phyloP scores from a whole-genome alignment of 1,140 invertebrate species.

The Drosophila athabasca region DNA sequence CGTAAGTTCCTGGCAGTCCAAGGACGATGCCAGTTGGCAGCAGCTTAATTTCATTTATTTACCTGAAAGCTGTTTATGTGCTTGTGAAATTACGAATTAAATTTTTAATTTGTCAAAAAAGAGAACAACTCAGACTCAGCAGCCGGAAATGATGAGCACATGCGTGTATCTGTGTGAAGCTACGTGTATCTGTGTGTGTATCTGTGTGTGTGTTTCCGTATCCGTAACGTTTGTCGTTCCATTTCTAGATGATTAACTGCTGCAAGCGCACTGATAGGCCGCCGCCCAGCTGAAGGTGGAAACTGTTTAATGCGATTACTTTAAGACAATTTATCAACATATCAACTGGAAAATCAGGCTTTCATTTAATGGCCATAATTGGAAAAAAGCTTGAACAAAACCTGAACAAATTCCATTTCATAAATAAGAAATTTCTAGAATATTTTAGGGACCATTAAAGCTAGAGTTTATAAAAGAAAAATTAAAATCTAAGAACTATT shows the following conservation, averaged over 20 bases:
- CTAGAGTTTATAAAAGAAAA: too few species aligned
- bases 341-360: neutral
- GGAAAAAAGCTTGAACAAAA: too few species aligned
- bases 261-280: slow-evolving; percentile 18
- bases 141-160: slow-evolving; percentile 22
- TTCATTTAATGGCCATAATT: neutral
- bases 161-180: neutral
- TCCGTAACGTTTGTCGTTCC: slow-evolving; percentile 53
- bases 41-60: slow-evolving; percentile 79
- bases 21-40: slow-evolving; percentile 56
- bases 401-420: too few species aligned
- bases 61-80: slow-evolving; percentile 76
- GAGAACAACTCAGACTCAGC: slow-evolving; percentile 50
- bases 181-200: neutral
- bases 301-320: slow-evolving; percentile 7
- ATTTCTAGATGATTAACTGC: slow-evolving; percentile 75
- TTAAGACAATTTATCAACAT: neutral
- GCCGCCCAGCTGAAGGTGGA: neutral
- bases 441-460: too few species aligned
- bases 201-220: slow-evolving; percentile 36
- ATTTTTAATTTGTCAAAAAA: slow-evolving; percentile 78
- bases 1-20: slow-evolving; percentile 26
- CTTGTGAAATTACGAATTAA: slow-evolving; percentile 79
- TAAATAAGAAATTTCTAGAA: too few species aligned
- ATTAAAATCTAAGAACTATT: too few species aligned